Evolutionary conservation across 2,797 vertebrate species (phyloP).

Genomic region (Myotis findleyi): DNA sequence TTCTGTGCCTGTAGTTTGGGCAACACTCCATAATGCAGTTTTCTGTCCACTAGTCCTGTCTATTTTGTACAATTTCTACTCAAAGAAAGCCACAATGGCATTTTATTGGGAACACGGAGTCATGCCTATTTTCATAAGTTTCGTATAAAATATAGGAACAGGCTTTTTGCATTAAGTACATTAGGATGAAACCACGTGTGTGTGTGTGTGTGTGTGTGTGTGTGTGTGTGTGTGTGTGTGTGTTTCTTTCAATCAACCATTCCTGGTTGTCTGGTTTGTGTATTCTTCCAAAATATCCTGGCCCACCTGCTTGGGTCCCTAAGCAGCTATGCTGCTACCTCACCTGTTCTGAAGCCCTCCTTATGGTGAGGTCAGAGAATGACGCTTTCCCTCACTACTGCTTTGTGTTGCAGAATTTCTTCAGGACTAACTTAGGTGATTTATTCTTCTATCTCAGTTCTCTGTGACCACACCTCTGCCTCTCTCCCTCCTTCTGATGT

Average conservation of each 20-base stretch:
- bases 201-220: background rate
- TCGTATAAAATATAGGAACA: background rate
- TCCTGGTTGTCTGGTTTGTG: conserved; percentile 17
- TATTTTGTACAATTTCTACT: background rate
- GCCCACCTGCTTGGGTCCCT: background rate
- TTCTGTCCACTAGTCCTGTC: background rate
- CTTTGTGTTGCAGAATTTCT: background rate
- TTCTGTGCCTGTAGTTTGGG: background rate
- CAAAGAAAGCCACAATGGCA: background rate
- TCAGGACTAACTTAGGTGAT: background rate
- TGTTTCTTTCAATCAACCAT: background rate
- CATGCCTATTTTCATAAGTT: background rate
- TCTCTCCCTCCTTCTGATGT: background rate
- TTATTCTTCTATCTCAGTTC: background rate
- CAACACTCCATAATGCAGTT: background rate
- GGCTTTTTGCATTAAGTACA: background rate
- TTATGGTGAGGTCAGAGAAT: background rate
- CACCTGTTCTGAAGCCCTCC: background rate
- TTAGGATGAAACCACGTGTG: background rate
- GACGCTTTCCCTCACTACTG: background rate
- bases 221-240: background rate
- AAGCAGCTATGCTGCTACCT: background rate
- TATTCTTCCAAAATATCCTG: background rate
- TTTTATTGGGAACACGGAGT: background rate
- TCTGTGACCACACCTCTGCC: background rate